Evolutionary conservation across 2,888 invertebrate species (phyloP), one percentile per base, ranked within the genome.

Genomic region (Agrochola lota): DNA sequence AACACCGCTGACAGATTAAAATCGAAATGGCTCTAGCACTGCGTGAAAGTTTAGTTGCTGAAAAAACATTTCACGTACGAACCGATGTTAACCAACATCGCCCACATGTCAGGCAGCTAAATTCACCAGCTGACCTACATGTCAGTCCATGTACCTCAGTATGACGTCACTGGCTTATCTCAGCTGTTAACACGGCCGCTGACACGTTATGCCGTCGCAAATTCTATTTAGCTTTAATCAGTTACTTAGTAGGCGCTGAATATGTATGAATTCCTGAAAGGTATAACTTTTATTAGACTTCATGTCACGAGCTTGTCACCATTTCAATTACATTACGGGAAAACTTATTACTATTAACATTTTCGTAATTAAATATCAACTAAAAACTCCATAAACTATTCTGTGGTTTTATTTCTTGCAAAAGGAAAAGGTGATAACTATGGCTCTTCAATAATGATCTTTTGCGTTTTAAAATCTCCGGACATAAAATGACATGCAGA

Each of bases 91-190:
- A 70, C 62, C 62, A 76, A 83, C 70, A 49, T 71, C 57, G 75
- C 43, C 40, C 43, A 60, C 59, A 49, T 57, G 71, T 60, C 57
- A 62, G 68, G 40, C 72, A 59, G 72, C 80, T 72, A 80, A 83
- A 83, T 80, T 76, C 75, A 60, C 40, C 63, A 80, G 81, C 59
- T 83, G 83, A 85, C 83, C 83, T 84, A 83, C 63, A 83, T 83
- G 76, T 85, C 80, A 67, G 69, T 62, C 64, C 12, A n/a, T 35
- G 64, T 75, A 84, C 59, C 59, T 46, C 64, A 23, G 26, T 63
- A 76, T 85, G 85, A 83, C 85, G 85, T 83, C 72, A 68, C 81
- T 85, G 57, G 76, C 72, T 83, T 85, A 83, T 83, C 83, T 85
- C 59, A 35, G 23, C 57, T 67, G 85, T 85, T 84, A 73, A 80